Conservation (phyloP, 2,113 vertebrate species). For the Amia ocellicauda region DNA sequence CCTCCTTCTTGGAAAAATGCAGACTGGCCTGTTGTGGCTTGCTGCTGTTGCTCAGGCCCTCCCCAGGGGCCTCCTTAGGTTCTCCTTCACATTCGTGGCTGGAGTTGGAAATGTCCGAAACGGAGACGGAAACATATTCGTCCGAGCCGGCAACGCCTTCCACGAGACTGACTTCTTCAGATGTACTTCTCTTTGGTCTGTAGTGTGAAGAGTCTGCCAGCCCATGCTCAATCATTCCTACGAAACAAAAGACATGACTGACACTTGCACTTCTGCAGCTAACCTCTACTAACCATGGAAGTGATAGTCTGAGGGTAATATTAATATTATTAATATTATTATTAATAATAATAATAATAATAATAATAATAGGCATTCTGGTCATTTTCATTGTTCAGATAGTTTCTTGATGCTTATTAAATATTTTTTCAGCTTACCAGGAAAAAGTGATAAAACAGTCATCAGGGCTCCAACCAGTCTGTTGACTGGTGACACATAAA, state of each 20-base stretch:
- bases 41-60: background rate
- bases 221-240: conserved; percentile 95
- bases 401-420: too few species aligned
- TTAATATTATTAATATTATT: too few species aligned
- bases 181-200: conserved; percentile 76
- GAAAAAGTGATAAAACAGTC: conserved; percentile 92
- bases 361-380: too few species aligned
- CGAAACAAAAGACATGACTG: conserved; percentile 17
- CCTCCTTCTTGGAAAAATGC: conserved; percentile 34
- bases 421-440: too few species aligned
- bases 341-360: too few species aligned
- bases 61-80: too few species aligned
- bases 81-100: conserved; percentile 15
- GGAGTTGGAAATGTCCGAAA: conserved; percentile 47
- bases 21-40: conserved; percentile 31
- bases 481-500: conserved; percentile 93
- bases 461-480: conserved; percentile 88
- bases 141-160: conserved; percentile 49
- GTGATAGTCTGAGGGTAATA: too few species aligned
- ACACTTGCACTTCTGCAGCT: too few species aligned
- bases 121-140: conserved; percentile 63
- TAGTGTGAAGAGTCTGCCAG: conserved; percentile 91
- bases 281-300: too few species aligned
- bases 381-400: too few species aligned
- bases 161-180: conserved; percentile 67